Percentiles rank a stretch among this genome's conserved stretches.
These are phyloP conservation scores for Mesembrinibis cayennensis DNA, from an alignment of 2,113 vertebrate genomes.

Conservation along the genomic window DNA sequence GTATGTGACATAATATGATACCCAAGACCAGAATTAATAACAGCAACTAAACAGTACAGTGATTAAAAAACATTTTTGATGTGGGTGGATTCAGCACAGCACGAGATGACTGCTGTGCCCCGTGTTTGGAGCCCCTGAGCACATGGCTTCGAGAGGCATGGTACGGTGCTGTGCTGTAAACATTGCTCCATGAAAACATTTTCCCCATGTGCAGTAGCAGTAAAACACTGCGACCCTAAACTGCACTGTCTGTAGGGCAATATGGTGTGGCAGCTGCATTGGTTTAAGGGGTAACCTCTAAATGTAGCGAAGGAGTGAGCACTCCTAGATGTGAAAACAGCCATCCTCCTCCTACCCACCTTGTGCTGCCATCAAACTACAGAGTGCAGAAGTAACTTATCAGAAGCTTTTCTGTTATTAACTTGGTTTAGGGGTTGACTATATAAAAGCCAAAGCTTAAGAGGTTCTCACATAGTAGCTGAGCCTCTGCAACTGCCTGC, in stretches of 20 bases:
- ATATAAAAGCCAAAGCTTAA: background rate
- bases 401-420: background rate
- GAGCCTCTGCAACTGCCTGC: background rate
- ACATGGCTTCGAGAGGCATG: background rate
- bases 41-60: background rate
- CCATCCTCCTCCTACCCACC: background rate
- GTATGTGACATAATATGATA: background rate
- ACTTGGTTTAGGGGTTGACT: background rate
- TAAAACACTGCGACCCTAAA: background rate
- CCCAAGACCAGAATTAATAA: background rate
- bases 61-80: background rate
- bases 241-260: background rate
- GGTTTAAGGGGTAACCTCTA: background rate
- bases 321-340: background rate
- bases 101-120: background rate
- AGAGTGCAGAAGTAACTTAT: background rate
- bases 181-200: background rate
- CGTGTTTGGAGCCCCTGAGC: background rate
- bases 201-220: background rate
- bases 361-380: accelerated
- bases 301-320: background rate
- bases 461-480: background rate
- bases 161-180: background rate
- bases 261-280: background rate
- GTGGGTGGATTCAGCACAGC: background rate